phyloP scores from a whole-genome alignment of 2,888 invertebrate genomes.

The Cephus runcator region DNA sequence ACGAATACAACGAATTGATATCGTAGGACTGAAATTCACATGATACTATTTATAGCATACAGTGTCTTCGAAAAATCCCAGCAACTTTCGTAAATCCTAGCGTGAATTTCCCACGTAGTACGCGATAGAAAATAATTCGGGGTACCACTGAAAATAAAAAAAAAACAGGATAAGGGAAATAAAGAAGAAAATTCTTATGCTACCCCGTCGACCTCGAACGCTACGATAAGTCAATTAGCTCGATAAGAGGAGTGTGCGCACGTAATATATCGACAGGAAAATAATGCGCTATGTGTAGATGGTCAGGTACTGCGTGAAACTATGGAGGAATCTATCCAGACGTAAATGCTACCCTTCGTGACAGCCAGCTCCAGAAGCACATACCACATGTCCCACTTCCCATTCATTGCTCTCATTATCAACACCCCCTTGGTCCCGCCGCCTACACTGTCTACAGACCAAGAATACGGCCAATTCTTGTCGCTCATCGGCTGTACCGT shows the following conservation, averaged over 20 bases:
- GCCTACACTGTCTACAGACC: slow-evolving; percentile 30
- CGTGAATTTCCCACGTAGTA: not conserved
- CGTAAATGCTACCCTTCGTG: slow-evolving; percentile 23
- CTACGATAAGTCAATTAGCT: not conserved
- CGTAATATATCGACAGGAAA: not conserved
- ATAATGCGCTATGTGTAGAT: not conserved
- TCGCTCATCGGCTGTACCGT: slow-evolving; percentile 1
- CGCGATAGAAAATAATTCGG: not conserved
- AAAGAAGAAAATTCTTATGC: not conserved
- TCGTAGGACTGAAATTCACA: not conserved
- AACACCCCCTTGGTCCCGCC: slow-evolving; percentile 30
- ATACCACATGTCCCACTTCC: slow-evolving; percentile 40
- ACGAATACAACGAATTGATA: not conserved
- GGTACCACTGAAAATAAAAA: not conserved
- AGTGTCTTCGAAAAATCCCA: not conserved
- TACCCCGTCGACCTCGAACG: not conserved
- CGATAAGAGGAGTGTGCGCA: not conserved
- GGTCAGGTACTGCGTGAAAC: not conserved
- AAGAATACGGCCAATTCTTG: slow-evolving; percentile 25
- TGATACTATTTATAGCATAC: not conserved
- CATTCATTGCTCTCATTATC: slow-evolving; percentile 52
- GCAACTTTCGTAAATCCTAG: not conserved
- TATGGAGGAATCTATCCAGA: not conserved
- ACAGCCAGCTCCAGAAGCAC: slow-evolving; percentile 16
- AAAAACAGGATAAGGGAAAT: not conserved